Conservation (phyloP, 2,797 vertebrate species). For the Mustela erminea region DNA sequence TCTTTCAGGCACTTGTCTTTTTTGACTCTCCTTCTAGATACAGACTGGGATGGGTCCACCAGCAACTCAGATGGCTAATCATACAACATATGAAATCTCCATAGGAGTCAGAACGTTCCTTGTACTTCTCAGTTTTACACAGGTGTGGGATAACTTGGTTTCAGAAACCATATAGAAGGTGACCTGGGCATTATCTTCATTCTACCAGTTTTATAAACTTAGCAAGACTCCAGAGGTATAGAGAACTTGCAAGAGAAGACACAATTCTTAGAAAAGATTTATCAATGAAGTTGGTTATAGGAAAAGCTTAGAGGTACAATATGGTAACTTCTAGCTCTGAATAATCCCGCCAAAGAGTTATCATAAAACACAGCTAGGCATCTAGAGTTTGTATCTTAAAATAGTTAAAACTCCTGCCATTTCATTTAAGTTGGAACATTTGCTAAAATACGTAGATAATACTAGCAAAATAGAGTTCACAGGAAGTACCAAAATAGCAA, state of each 20-base stretch:
- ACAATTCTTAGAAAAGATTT: not conserved
- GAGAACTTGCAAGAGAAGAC: constrained; percentile 38
- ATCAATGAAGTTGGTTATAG: not conserved
- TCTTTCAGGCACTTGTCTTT: constrained; percentile 37
- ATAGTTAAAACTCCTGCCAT: not conserved
- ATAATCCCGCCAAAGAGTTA: not conserved
- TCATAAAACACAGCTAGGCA: not conserved
- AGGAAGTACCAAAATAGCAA: not conserved
- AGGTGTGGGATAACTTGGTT: not conserved
- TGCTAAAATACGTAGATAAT: not conserved
- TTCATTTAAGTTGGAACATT: not conserved
- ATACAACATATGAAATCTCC: not conserved
- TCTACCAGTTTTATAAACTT: constrained; percentile 1
- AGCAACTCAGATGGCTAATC: not conserved
- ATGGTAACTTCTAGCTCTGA: not conserved
- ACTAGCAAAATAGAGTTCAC: not conserved
- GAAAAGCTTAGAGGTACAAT: not conserved
- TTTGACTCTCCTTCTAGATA: not conserved
- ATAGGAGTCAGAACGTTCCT: not conserved
- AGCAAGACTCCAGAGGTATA: not conserved
- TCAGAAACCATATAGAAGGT: not conserved
- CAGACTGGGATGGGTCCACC: not conserved
- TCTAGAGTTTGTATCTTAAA: not conserved
- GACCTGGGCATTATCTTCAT: not conserved
- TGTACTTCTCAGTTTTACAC: not conserved